These are phyloP conservation scores for Lota lota DNA, from an alignment of 2,113 vertebrate species.

Conservation along the genomic window DNA sequence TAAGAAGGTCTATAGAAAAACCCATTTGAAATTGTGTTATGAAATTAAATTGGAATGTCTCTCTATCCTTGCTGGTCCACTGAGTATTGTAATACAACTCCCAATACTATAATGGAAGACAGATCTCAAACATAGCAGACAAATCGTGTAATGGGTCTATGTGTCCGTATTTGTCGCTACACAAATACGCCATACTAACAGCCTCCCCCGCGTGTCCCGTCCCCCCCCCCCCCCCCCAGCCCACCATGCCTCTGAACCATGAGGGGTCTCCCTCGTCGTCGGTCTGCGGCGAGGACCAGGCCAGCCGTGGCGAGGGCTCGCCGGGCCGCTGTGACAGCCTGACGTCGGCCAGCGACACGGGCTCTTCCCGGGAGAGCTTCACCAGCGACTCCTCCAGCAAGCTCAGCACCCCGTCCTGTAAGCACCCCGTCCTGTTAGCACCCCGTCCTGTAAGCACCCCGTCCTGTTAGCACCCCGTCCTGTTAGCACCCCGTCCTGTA, in stretches of 20 bases:
- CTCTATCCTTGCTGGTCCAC: too few relatives aligned
- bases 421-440: conserved; percentile 67
- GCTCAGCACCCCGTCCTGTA: conserved; percentile 86
- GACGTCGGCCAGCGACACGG: conserved; percentile 79
- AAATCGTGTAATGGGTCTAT: too few relatives aligned
- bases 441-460: conserved; percentile 84
- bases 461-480: conserved; percentile 75
- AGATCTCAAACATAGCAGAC: too few relatives aligned
- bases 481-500: conserved; percentile 77
- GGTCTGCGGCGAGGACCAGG: conserved; percentile 75
- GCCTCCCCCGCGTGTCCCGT: background rate
- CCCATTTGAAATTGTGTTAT: too few relatives aligned
- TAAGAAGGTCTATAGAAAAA: too few relatives aligned
- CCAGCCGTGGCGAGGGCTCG: conserved; percentile 81
- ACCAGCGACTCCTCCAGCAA: conserved; percentile 89
- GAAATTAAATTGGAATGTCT: too few relatives aligned
- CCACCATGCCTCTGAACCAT: conserved; percentile 84
- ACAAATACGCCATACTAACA: too few relatives aligned
- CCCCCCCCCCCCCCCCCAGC: conserved; percentile 6
- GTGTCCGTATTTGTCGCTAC: too few relatives aligned
- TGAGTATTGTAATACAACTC: too few relatives aligned
- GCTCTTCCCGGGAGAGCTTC: conserved; percentile 85
- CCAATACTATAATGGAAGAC: too few relatives aligned
- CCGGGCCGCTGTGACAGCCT: conserved; percentile 79
- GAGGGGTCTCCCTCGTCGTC: conserved; percentile 71